Percentiles rank a stretch among this genome's conserved stretches.
Conservation (phyloP, 2,888 invertebrate genomes). For the Xanthia togata region DNA sequence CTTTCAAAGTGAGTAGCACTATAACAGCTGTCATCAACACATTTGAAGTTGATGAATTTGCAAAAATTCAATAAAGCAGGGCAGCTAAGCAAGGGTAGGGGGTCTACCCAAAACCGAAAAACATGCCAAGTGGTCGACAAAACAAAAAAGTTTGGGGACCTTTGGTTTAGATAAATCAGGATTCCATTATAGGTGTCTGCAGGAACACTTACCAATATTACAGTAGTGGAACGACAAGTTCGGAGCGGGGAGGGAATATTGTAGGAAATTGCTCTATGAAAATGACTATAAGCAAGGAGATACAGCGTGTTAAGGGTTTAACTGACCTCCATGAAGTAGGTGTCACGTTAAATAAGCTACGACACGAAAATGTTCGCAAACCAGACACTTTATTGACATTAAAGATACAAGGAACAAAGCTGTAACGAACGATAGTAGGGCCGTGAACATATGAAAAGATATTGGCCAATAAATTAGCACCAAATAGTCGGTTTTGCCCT, state of each 20-base stretch:
- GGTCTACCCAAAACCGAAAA: no score
- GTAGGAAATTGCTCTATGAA: background rate
- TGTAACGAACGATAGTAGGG: conserved; percentile 31
- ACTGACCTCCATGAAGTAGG: conserved; percentile 1
- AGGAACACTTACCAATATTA: conserved; percentile 29
- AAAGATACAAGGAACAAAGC: conserved; percentile 38
- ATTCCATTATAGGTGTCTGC: conserved; percentile 44
- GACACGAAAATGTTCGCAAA: conserved; percentile 32
- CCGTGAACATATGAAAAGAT: conserved; percentile 41
- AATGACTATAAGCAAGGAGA: background rate
- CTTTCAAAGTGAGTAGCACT: no score
- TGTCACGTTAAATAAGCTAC: conserved; percentile 33
- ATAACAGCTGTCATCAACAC: no score
- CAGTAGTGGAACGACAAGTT: conserved; percentile 12
- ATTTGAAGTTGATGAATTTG: no score
- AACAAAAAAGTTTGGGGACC: no score
- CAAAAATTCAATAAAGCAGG: no score
- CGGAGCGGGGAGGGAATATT: background rate
- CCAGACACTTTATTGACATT: conserved; percentile 59
- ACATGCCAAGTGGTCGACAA: no score
- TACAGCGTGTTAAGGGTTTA: conserved; percentile 4
- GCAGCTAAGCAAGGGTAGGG: no score
- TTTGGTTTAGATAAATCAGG: no score
- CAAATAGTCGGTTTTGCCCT: conserved; percentile 48
- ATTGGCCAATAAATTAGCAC: conserved; percentile 51